phyloP scores from a whole-genome alignment of 2,113 vertebrate species.

The Vicugna pacos region DNA sequence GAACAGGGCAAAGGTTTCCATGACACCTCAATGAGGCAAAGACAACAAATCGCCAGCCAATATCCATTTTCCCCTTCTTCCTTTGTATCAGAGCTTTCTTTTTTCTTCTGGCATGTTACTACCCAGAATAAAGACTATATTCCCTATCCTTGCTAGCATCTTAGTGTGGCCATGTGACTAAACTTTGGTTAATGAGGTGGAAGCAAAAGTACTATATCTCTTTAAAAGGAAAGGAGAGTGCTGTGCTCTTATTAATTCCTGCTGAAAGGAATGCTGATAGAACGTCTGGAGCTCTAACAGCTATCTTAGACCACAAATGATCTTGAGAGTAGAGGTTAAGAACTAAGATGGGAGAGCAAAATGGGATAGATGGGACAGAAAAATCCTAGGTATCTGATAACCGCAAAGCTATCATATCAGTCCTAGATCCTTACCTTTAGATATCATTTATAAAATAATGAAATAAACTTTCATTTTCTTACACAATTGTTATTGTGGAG shows the following conservation, averaged over 20 bases:
- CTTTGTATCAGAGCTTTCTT: not conserved
- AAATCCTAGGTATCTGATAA: not conserved
- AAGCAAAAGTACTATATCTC: not conserved
- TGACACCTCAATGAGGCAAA: not conserved
- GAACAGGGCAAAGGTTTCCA: not conserved
- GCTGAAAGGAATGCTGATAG: not conserved
- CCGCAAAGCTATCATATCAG: not conserved
- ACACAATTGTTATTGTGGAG: not conserved
- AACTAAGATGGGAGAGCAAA: not conserved
- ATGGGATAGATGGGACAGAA: not conserved
- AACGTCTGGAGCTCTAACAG: not conserved
- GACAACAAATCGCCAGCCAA: not conserved
- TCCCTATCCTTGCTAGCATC: not conserved
- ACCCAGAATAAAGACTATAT: constrained; percentile 18
- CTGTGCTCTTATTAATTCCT: not conserved
- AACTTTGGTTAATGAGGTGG: not conserved
- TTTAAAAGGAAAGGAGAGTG: not conserved
- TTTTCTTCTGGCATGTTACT: not conserved
- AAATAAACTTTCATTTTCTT: constrained; percentile 37
- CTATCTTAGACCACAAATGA: not conserved
- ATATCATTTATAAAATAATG: not conserved
- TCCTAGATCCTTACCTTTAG: not conserved
- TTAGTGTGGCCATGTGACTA: not conserved
- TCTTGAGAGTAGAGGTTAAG: not conserved
- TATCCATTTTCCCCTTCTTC: not conserved